Base-by-base conservation (phyloP, 2,113 vertebrate species). In the Sakesphorus luctuosus region DNA sequence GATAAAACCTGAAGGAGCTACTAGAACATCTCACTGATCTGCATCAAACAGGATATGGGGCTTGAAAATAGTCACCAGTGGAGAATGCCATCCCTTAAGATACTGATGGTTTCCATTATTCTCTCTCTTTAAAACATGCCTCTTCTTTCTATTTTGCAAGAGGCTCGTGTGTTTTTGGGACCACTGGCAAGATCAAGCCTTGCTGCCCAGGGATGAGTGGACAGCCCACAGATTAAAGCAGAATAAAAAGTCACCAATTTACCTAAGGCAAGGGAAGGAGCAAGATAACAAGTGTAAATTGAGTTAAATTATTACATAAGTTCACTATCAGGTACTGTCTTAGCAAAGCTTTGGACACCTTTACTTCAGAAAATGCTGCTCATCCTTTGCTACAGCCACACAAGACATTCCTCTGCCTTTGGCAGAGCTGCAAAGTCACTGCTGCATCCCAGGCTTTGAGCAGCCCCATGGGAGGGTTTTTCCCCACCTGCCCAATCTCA, bases 21-120 rank as follows among this genome's bases (percentile, higher is more conserved):
- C 29, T 19, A 24, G 38, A 73, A 49, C 31, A 77, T 14, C 40
- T 77, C 2, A 0, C 68, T 89, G 47, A 35, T 58, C 9, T 56
- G 10, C 50, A 44, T 11, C 4, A 0, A 59, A n/a, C 0, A 47
- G 17, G 49, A 55, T 67, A 47, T 3, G 13, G 12, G 18, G 69
- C 35, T 16, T 65, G 24, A 33, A 47, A 61, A 29, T 0, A 55
- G 38, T 33, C 53, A 6, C 63, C 44, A 36, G 35, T 1, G 4
- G 44, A 84, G 50, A 65, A 28, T 3, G 7, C 16, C 21, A 20
- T 7, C 14, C 21, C 6, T n/a, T 33, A 6, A 18, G 11, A 58
- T 7, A 43, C 1, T 55, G 58, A 43, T 8, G 3, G 81, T 25
- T 90, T 62, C 33, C 16, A 17, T 44, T 23, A 25, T 25, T 17